Percentiles rank a stretch among this genome's conserved stretches.
phyloP scores from a whole-genome alignment of 2,797 vertebrate genomes.

The Poeciliopsis infans region DNA sequence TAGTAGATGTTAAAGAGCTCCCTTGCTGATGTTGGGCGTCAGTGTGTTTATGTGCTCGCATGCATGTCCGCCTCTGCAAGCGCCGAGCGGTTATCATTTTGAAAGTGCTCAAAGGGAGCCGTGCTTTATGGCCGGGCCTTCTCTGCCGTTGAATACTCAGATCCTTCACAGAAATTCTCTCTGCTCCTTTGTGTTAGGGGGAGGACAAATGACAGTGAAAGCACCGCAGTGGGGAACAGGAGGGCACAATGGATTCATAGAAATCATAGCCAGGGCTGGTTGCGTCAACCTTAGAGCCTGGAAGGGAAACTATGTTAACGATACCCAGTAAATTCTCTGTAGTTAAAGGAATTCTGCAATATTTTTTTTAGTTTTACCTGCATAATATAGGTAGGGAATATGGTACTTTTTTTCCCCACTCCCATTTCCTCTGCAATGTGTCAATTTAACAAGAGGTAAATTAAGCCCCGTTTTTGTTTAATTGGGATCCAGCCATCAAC shows the following conservation, averaged over 20 bases:
- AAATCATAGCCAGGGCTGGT: slow-evolving; percentile 60
- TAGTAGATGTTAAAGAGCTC: slow-evolving; percentile 51
- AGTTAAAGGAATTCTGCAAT: slow-evolving; percentile 34
- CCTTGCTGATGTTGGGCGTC: slow-evolving; percentile 45
- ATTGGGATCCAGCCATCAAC: slow-evolving; percentile 24
- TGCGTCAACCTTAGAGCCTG: slow-evolving; percentile 61
- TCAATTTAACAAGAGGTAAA: background rate
- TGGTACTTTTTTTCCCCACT: background rate
- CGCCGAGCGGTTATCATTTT: slow-evolving; percentile 55
- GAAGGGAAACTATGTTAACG: slow-evolving; percentile 64
- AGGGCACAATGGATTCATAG: slow-evolving; percentile 72
- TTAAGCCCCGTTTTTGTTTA: background rate
- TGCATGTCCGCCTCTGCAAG: slow-evolving; percentile 3
- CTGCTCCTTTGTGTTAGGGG: slow-evolving; percentile 62
- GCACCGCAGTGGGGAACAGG: slow-evolving; percentile 61
- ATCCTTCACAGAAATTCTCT: slow-evolving; percentile 72
- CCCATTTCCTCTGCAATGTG: slow-evolving; percentile 19
- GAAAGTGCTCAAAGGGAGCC: slow-evolving; percentile 69
- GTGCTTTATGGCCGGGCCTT: slow-evolving; percentile 57
- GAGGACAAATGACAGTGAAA: slow-evolving; percentile 79
- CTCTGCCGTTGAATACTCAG: slow-evolving; percentile 67
- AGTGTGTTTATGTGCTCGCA: background rate
- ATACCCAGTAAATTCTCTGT: slow-evolving; percentile 36
- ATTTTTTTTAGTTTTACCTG: slow-evolving; percentile 16
- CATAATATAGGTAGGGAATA: background rate